phyloP scores from a whole-genome alignment of 2,797 vertebrate genomes.

The Tokudaia muenninki region DNA sequence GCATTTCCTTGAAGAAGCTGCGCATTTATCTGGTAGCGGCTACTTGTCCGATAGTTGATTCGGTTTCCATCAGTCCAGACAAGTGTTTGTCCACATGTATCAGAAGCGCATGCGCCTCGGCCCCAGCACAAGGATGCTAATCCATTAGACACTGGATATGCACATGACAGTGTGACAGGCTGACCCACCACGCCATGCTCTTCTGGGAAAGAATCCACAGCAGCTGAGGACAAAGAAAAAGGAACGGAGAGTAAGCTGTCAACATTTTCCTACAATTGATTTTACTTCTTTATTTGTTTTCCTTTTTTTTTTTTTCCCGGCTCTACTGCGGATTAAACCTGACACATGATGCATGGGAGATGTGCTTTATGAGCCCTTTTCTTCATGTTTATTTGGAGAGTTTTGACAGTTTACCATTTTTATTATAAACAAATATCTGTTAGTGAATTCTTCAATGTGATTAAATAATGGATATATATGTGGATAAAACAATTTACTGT shows the following conservation, averaged over 20 bases:
- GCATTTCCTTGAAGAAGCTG: constrained; percentile 83
- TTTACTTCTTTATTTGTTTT: constrained; percentile 83
- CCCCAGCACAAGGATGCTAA: constrained; percentile 88
- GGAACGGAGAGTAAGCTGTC: not conserved
- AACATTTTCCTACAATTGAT: not conserved
- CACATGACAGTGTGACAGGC: constrained; percentile 86
- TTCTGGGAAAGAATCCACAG: accelerated
- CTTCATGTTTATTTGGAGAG: not conserved
- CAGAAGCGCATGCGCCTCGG: constrained; percentile 70
- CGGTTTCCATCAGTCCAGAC: not conserved
- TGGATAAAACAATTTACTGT: not conserved
- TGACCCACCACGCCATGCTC: constrained; percentile 84
- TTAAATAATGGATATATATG: not conserved
- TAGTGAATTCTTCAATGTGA: not conserved
- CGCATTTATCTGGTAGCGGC: constrained; percentile 85
- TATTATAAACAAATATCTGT: not conserved
- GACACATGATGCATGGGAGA: not conserved
- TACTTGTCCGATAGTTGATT: not conserved
- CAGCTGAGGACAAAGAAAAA: constrained; percentile 41
- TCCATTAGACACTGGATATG: constrained; percentile 82
- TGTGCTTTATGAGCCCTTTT: constrained; percentile 16
- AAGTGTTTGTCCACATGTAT: not conserved
- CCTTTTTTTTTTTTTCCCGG: too few species aligned
- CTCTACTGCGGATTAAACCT: not conserved
- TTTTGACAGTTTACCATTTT: not conserved